These are phyloP conservation scores for Gastracanthus pulcherrimus DNA, from an alignment of 2,888 invertebrate species.

Conservation along the genomic window DNA sequence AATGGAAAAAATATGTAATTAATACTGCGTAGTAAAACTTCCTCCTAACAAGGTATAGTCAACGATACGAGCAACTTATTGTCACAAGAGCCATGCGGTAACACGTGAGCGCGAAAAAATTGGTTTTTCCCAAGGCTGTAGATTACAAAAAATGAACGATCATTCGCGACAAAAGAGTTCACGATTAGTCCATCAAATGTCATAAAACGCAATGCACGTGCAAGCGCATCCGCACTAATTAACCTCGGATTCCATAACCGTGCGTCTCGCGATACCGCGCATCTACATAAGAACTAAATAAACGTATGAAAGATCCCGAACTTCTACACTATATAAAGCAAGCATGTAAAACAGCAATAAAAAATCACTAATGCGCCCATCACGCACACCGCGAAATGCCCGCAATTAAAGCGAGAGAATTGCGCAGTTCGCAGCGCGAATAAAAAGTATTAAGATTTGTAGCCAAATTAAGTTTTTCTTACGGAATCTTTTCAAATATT, in stretches of 20 bases:
- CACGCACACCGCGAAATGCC: no score
- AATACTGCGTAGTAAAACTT: no score
- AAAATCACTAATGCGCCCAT: background rate
- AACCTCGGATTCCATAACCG: background rate
- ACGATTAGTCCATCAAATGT: background rate
- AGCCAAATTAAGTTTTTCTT: no score
- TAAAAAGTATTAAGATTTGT: no score
- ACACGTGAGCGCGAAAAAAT: constrained; percentile 28
- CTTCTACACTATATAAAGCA: no score
- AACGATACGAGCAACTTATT: background rate
- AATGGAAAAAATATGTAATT: background rate
- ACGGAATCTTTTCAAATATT: no score
- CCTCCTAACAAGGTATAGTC: background rate
- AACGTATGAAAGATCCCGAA: background rate
- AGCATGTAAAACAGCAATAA: background rate
- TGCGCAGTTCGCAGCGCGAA: no score
- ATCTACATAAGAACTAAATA: no score
- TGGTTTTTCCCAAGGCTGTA: constrained; percentile 53
- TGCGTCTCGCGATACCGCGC: no score
- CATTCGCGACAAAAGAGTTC: constrained; percentile 18
- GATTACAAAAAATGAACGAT: constrained; percentile 19
- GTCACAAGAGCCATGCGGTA: constrained; percentile 12
- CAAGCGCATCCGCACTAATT: background rate
- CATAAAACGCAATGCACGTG: background rate
- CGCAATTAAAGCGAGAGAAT: no score